These are phyloP conservation scores for Eurytoma adleriae DNA, from an alignment of 2,888 invertebrate species.

Conservation along the genomic window DNA sequence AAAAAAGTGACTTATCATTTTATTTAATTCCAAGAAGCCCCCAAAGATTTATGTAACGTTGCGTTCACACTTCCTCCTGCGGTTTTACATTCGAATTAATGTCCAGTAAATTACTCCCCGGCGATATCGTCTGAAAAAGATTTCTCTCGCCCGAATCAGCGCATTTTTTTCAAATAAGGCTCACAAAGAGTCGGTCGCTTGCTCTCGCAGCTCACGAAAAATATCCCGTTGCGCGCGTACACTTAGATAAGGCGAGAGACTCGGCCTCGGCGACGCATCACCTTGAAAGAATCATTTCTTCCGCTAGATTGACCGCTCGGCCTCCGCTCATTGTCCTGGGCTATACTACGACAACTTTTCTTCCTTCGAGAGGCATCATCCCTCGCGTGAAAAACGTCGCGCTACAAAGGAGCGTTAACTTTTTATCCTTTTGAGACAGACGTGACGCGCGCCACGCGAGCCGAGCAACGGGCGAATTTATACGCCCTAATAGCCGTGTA, in stretches of 20 bases:
- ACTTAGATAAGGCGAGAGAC: neutral
- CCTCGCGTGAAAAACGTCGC: constrained; percentile 10
- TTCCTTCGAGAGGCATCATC: constrained; percentile 1
- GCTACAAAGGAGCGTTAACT: constrained; percentile 35
- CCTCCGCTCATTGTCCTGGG: neutral
- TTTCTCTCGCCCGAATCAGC: too few relatives aligned
- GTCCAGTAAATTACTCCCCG: too few relatives aligned
- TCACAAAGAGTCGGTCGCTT: too few relatives aligned
- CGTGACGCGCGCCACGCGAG: constrained; percentile 16
- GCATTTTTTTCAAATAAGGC: neutral
- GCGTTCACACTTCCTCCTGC: neutral
- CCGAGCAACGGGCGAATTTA: constrained; percentile 14
- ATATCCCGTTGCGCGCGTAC: too few relatives aligned
- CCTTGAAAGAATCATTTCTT: constrained; percentile 46
- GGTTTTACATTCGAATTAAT: neutral
- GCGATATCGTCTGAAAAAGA: too few relatives aligned
- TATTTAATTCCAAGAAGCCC: too few relatives aligned
- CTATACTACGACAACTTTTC: constrained; percentile 37
- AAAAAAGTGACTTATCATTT: too few relatives aligned
- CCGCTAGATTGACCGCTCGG: constrained; percentile 31
- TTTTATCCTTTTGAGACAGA: constrained; percentile 12
- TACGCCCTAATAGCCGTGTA: neutral
- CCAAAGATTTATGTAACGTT: constrained; percentile 2
- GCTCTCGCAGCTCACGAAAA: too few relatives aligned
- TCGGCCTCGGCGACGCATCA: constrained; percentile 19